Conservation (phyloP, 2,113 vertebrate species). For the Lanius ludovicianus region DNA sequence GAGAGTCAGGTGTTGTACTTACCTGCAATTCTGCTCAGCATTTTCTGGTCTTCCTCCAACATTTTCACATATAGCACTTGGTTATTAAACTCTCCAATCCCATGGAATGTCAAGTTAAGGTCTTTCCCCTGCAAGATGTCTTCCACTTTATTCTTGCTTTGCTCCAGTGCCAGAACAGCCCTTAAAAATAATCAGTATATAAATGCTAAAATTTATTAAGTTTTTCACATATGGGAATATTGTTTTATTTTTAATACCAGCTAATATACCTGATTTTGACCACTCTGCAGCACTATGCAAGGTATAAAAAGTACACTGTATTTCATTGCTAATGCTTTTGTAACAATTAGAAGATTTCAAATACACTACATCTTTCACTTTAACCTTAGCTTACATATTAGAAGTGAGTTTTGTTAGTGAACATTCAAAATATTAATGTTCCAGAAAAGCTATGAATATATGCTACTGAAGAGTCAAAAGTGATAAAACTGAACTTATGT, state of each 20-base stretch:
- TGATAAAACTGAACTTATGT: background rate
- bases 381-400: background rate
- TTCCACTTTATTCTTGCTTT: slow-evolving; percentile 60
- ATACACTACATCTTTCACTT: background rate
- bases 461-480: background rate
- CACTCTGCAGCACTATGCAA: background rate
- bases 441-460: background rate
- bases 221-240: background rate
- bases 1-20: background rate
- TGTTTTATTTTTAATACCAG: background rate
- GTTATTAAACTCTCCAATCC: slow-evolving; percentile 51
- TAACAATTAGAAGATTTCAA: background rate
- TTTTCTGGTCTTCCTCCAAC: slow-evolving; percentile 9
- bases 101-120: slow-evolving; percentile 37
- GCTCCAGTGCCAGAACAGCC: slow-evolving; percentile 35
- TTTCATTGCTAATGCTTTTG: background rate
- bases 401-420: background rate
- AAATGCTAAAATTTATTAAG: background rate
- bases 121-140: slow-evolving; percentile 35
- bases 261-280: background rate
- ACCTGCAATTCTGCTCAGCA: slow-evolving; percentile 26
- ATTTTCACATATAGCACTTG: slow-evolving; percentile 54
- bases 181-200: background rate
- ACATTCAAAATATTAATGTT: background rate
- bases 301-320: accelerated